Evolutionary conservation across 1,140 invertebrate genomes (phyloP), one percentile per base, ranked within the genome.

Genomic region (Bombus waltoni): DNA sequence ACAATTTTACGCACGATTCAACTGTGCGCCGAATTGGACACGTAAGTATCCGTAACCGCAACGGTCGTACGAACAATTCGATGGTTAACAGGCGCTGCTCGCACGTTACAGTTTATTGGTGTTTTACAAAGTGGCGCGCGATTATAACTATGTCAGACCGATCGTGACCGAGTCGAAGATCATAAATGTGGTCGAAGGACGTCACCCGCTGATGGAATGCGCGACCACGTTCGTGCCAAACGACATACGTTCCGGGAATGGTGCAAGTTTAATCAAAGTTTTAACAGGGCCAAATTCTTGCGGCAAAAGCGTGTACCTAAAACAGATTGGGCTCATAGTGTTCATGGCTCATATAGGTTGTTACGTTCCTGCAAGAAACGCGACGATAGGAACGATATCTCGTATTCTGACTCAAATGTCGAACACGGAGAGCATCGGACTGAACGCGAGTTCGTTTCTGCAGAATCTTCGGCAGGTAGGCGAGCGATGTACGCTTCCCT

Each of bases 221-320:
- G 96, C 95, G 62, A 95, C 96, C 72, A 96, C 96, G 80, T 98
- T 97, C 93, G 97, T 98, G 5, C 95, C 97, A 0, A 99, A 98
- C 94, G 96, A 97, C 91, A 96, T 96, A 3, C 89, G 94, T 70
- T 97, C 97, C 70, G 96, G 96, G 25, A 91, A 93, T 3, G 92
- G 92, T 10, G 89, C 95, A 15, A 96, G 96, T 22, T 96, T 96
- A 81, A 96, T 98, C 4, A 98, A 98, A 92, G 96, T 99, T 47
- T 92, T 99, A 25, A 98, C 98, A 4, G 98, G 98, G 2, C 98
- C 98, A 2, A 99, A 99, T 95, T 97, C 98, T 15, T 98, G 98
- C 93, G 98, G 98, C 1, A 99, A 99, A 95, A 99, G 97, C 89
- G 96, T 99, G 42, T 99, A 98, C 93, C 95, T 99, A 88, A 99